Base-by-base conservation (phyloP, 1,140 invertebrate species). In the Polypedilum vanderplanki region DNA sequence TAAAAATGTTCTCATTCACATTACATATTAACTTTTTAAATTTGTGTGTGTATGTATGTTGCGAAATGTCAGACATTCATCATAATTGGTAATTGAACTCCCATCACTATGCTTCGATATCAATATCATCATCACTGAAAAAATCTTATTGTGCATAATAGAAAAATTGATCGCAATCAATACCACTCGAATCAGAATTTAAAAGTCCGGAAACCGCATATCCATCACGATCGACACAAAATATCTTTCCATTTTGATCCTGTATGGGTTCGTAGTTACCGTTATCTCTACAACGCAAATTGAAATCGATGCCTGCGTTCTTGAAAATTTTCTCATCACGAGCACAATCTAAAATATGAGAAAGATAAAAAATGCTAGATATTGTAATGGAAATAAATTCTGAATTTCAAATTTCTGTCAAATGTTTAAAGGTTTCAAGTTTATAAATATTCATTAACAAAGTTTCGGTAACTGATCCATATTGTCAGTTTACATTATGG, bases 181-280 rank as follows among this genome's bases (percentile, higher is more conserved):
- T 41, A 1, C 70, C n/a, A n/a, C 24, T 18, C 17, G 41, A 33
- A 75, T 76, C 17, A 75, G 75, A 4, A 41, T 57, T 22, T 75
- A 75, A 9, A 78, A 74, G 20, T 33, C 77, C 75, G 15, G 76
- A 79, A 1, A 79, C 78, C 8, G 80, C 78, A 77, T 84, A 87
- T 3, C 87, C 87, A 76, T 88, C 85, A 3, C 75, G 77, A 78
- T 88, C 86, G 2, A 88, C 84, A 77, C 86, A 87, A 79, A 85
- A 86, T 41, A 76, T 79, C 7, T 81, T 78, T 33, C 81, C 81
- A 7, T 83, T 83, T 5, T 80, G 79, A 65, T 82, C 80, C 77
- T 87, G 86, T 18, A 81, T 78, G 3, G 80, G 77, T 17, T 80
- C 77, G 77, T 87, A 88, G 82, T 86, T 87, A 65, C 86, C 87